Evolutionary conservation across 2,888 invertebrate genomes (phyloP), one percentile per base, ranked within the genome.

Genomic region (Andrena minutula): DNA sequence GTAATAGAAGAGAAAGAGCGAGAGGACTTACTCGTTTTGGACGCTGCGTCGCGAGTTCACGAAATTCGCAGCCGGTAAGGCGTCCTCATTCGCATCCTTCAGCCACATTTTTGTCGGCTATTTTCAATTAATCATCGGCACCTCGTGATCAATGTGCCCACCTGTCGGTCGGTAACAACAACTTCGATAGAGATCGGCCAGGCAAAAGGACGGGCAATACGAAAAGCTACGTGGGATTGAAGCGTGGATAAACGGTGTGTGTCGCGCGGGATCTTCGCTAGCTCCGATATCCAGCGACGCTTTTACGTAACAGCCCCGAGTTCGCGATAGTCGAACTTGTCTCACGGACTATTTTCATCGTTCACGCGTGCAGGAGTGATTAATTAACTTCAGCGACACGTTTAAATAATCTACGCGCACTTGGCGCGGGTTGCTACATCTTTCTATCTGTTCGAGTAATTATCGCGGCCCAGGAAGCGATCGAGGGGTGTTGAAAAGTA

Each of bases 21-120:
- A 47, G 47, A 20, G 56, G 73, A 92, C 92, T 92, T 90, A 92
- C 92, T 92, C 91, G 73, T 92, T 91, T 35, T 85, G 89, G 64
- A 86, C 90, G 75, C 79, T 76, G 72, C 87, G 76, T 66, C 89
- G 89, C 51, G 90, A 86, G 81, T 85, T 89, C 66, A 81, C 77
- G 63, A 89, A 87, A 81, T 90, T 87, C 75, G 81, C 84, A 61
- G 84, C 75, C 35, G 84, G 68, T 51, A 85, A 82, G 75, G 69
- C 85, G 69, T 86, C 88, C 70, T 89, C 84, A 69, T 75, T 85
- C 51, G 82, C 86, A 76, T 88, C 86, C 87, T 91, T 90, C 68
- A 91, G 86, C 88, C 88, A 89, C 91, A 92, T 92, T 66, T 76
- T 90, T 41, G 10, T 41, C 72, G 74, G 61, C 63, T 71, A 60